Evolutionary conservation across 2,888 invertebrate species (phyloP), one percentile per base, ranked within the genome.

Genomic region (Agrochola circellaris): DNA sequence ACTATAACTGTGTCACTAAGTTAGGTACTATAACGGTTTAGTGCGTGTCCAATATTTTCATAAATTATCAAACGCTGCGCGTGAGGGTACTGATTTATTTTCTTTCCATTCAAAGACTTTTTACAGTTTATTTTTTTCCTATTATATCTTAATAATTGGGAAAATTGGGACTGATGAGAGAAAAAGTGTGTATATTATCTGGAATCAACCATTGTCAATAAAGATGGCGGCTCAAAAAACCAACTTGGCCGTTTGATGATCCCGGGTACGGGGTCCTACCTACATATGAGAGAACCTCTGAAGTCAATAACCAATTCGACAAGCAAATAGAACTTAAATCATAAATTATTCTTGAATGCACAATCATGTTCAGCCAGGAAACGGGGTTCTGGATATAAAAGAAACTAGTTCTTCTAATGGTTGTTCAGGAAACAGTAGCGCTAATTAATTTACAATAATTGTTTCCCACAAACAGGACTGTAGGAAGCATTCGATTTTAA

Each of bases 401-500:
- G 0, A 17, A 51, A 67, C 56, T n/a, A 5, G 20, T 51, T 60
- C 2, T 48, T 15, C 15, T 9, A 58, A 38, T 30, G 8, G 23
- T 61, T 48, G 30, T 54, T 45, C 17, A 2, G 8, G 7, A 45
- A 61, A 51, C 56, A 82, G 67, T 64, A 77, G 48, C 62, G 30
- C 30, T 72, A 72, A 54, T 58, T 67, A 73, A 48, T 68, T 34
- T 30, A 66, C 56, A 45, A n/a, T 58, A 30, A 81, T 70, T 30
- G 48, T 84, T 66, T 54, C 20, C n/a, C 2, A 51, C n/a, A 34
- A 61, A 58, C 38, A 64, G 11, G 23, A 68, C 38, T 26, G 34
- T 38, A 72, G 65, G 62, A 82, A 73, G 48, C 73, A 77, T 73
- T 77, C 13, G 66, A 71, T 73, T 82, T 51, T 17, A 77, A 67